Evolutionary conservation across 2,888 invertebrate genomes (phyloP).

Genomic region (Lasioglossum pauxillum): DNA sequence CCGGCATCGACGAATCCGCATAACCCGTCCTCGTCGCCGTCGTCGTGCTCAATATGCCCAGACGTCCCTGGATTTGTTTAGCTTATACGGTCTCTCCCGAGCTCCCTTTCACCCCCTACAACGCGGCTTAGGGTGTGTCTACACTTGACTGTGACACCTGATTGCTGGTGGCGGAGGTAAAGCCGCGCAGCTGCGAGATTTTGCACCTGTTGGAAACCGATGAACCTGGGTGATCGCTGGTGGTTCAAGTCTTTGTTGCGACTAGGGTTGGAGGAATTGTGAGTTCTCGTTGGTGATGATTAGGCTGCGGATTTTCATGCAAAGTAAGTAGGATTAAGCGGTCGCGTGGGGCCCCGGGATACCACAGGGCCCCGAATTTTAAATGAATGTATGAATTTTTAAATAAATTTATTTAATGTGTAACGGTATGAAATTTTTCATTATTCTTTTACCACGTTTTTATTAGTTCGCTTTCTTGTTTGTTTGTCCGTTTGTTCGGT

Average conservation of each 20-base stretch:
- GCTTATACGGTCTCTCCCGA: constrained; percentile 49
- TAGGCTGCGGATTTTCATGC: no score
- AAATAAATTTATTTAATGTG: no score
- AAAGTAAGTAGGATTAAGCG: no score
- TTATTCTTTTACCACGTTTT: no score
- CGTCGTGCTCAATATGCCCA: constrained; percentile 10
- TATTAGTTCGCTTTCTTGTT: no score
- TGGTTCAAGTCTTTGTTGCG: neutral
- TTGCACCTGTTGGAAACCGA: neutral
- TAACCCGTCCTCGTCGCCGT: neutral
- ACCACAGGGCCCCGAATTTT: no score
- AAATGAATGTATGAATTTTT: no score
- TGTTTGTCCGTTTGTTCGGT: no score
- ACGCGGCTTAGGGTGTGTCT: neutral
- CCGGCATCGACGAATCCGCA: constrained; percentile 49
- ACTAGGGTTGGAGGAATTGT: no score
- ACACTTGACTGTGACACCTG: neutral
- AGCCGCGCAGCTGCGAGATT: neutral
- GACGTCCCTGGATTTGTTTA: constrained; percentile 65
- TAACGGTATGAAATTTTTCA: no score
- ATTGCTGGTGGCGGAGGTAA: neutral
- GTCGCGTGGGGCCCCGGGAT: no score
- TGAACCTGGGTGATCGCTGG: neutral
- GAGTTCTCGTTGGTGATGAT: no score
- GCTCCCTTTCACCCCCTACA: neutral